A percentile compares a stretch with the other conserved stretches of the same genome.
phyloP scores from a whole-genome alignment of 1,140 invertebrate genomes.

The Drosophila virilis region DNA sequence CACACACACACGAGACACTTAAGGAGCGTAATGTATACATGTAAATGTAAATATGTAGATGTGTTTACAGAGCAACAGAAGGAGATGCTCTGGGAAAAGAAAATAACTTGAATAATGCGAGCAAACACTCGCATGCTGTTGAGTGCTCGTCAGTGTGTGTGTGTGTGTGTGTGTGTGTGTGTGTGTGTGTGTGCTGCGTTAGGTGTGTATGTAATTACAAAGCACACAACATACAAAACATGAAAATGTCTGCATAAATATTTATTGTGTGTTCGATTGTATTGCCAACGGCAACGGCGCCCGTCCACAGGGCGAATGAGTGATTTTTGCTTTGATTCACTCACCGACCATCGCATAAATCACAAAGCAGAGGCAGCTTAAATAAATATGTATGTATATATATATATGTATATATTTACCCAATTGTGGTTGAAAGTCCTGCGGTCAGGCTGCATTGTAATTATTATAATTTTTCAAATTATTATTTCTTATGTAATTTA shows the following conservation, averaged over 20 bases:
- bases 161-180: constrained; percentile 4
- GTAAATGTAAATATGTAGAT: constrained; percentile 72
- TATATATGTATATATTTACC: neutral
- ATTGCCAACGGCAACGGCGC: constrained; percentile 42
- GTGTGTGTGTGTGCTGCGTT: constrained; percentile 6
- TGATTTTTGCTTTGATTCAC: constrained; percentile 58
- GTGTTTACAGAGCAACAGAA: constrained; percentile 29
- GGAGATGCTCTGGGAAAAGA: constrained; percentile 47
- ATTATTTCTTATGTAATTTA: constrained; percentile 42
- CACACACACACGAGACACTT: constrained; percentile 9
- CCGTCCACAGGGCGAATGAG: constrained; percentile 57
- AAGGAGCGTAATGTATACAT: constrained; percentile 70
- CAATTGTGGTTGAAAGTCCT: constrained; percentile 23
- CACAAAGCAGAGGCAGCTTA: constrained; percentile 15
- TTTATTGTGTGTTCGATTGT: constrained; percentile 75
- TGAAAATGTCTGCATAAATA: constrained; percentile 70
- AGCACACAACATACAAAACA: constrained; percentile 39
- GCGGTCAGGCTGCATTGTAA: constrained; percentile 51
- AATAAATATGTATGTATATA: neutral
- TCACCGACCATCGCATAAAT: constrained; percentile 48
- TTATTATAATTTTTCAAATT: constrained; percentile 24
- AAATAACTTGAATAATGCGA: constrained; percentile 73
- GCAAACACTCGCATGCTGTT: constrained; percentile 33
- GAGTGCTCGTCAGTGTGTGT: neutral
- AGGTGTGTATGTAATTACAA: constrained; percentile 54